Conservation (phyloP, 2,888 invertebrate genomes). For the Lydus trimaculatus region DNA sequence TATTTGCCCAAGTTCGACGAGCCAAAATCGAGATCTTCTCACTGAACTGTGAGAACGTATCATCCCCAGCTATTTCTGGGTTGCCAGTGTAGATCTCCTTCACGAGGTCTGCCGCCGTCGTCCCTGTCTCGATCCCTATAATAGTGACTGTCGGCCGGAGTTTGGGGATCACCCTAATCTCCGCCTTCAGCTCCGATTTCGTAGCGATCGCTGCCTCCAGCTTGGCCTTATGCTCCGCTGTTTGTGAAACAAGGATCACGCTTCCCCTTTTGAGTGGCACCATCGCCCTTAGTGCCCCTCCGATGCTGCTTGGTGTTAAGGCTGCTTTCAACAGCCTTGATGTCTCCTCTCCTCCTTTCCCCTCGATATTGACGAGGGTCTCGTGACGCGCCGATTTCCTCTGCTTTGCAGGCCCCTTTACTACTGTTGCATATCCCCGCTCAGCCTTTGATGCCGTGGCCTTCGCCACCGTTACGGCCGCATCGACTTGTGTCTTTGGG, state of each 20-base stretch:
- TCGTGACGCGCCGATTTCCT: neutral
- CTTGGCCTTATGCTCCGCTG: neutral
- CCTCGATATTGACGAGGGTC: neutral
- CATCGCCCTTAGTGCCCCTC: neutral
- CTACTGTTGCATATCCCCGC: slow-evolving; percentile 28
- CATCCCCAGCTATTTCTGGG: neutral
- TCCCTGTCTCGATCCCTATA: neutral
- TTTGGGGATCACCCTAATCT: neutral
- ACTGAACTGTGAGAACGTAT: neutral
- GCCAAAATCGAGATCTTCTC: slow-evolving; percentile 2
- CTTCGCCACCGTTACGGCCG: no score
- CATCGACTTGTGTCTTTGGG: no score
- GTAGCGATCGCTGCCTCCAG: neutral
- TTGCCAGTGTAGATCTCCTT: neutral
- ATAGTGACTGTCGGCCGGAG: neutral
- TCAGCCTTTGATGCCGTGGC: no score
- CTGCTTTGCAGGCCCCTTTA: neutral
- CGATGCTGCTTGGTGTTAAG: neutral
- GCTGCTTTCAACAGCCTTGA: neutral
- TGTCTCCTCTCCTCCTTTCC: neutral
- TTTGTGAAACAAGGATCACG: neutral
- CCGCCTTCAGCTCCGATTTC: no score
- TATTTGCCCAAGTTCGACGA: neutral
- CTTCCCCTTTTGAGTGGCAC: neutral
- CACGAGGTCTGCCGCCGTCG: neutral